Base-by-base conservation (phyloP, 2,113 vertebrate genomes). In the Macroglossus sobrinus region DNA sequence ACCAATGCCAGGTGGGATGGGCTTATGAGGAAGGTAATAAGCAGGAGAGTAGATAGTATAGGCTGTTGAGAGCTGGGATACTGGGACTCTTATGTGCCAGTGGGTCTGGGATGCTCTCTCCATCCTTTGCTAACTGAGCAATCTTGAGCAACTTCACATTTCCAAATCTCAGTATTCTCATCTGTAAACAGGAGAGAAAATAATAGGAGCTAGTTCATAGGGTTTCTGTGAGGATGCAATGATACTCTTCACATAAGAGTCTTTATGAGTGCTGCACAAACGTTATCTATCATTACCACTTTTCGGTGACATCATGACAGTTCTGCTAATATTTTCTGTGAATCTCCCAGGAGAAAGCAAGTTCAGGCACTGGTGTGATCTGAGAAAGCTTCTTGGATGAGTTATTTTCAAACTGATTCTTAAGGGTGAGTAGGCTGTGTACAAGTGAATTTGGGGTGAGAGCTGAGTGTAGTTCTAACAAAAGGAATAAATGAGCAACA, bases 401-500 rank as follows among this genome's bases (percentile, higher is more conserved):
- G 19, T 91, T 66, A 64, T 81, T 97, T 94, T 91, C 45, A 87
- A 33, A n/a, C 28, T 28, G 12, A 16, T 91, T 84, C 75, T 94
- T 61, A 24, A 40, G 66, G 45, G 26, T 66, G 13, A 89, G 64
- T 61, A 76, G 30, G 18, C 1, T 59, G 13, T 35, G 5, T 43
- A 38, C 26, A 55, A 47, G 38, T 69, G 85, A 82, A 35, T 78
- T 72, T 74, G 68, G 50, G 6, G 66, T 87, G 63, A 57, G 45
- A n/a, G 53, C 22, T 12, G 68, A 64, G 10, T 57, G 10, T 53
- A 80, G 3, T 78, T 86, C 7, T 50, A 45, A 74, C 14, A 22
- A 68, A 84, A 47, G 38, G 30, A 69, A 57, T 1, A 45, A 40
- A 45, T 45, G 33, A 93, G 22, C 47, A 66, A 57, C 28, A 13